Base-by-base conservation (phyloP, 2,797 vertebrate species). In the Phylloscopus collybita region DNA sequence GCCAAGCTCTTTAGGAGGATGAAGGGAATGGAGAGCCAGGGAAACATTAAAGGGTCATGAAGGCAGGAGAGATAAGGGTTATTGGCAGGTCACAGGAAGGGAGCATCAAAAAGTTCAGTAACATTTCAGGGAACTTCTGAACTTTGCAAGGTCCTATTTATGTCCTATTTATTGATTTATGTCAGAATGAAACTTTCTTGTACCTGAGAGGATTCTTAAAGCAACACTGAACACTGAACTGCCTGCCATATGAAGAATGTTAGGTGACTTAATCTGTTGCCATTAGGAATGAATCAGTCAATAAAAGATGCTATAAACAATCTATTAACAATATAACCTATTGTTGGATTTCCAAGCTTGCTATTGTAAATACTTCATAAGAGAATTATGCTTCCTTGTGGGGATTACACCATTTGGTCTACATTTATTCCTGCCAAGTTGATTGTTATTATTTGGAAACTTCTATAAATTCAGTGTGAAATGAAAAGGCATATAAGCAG, bases 381-480 rank as follows among this genome's bases (percentile, higher is more conserved):
- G 86, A 93, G 80, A 97, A 96, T 95, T 96, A 94, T 79, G 66
- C 69, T 97, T 97, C 92, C 88, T 97, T 93, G 49, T 82, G 94
- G 88, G 76, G 67, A 97, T 96, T 97, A 91, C 64, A 94, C 93
- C 91, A 96, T 95, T 95, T 92, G 72, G 45, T 86, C 70, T 38
- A 79, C 54, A 83, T 94, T 97, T 92, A 73, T 92, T 97, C 82
- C 86, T 95, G 92, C 91, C 94, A 97, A 97, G 61, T 17, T 90
- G 90, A 79, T 49, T 13, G 11, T 90, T 96, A 62, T 64, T 93
- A 95, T 82, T 96, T 88, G 92, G 90, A 94, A 95, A 86, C 59
- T 93, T 88, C 56, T 96, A 81, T 84, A 97, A 97, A 94, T 95
- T 94, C 60, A 86, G 71, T 87, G 54, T 71, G 93, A 93, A 65